A percentile compares a stretch with the other conserved stretches of the same genome.
Conservation (phyloP, 2,888 invertebrate genomes). For the Aspidiotus rigidus region DNA sequence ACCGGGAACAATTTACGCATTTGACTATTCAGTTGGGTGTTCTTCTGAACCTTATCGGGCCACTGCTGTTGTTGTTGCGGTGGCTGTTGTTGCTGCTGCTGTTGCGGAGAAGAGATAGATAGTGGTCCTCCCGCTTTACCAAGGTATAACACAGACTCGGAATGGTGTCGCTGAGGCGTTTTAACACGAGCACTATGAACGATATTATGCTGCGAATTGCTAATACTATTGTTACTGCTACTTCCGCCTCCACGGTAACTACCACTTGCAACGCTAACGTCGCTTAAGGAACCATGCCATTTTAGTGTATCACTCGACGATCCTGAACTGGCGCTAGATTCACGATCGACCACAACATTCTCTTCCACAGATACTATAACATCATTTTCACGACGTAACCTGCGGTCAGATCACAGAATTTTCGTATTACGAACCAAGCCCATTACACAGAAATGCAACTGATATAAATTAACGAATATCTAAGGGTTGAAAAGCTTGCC, state of each 20-base stretch:
- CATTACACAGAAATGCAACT: too few relatives aligned
- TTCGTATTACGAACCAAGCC: too few relatives aligned
- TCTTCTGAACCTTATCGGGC: constrained; percentile 42
- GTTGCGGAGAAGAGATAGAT: constrained; percentile 25
- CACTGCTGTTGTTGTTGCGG: constrained; percentile 27
- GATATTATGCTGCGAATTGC: constrained; percentile 51
- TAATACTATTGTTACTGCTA: neutral
- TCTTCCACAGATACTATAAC: constrained; percentile 43
- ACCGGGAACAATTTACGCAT: constrained; percentile 59
- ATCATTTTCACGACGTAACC: constrained; percentile 53
- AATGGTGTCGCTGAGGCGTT: constrained; percentile 66
- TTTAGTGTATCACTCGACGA: constrained; percentile 65
- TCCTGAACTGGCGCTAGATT: constrained; percentile 40
- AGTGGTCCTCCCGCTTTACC: constrained; percentile 41
- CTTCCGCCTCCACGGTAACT: constrained; percentile 34
- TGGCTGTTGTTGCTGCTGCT: constrained; percentile 1
- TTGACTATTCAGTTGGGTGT: constrained; percentile 46
- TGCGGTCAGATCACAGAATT: constrained; percentile 35
- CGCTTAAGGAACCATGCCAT: constrained; percentile 49
- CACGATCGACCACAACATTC: constrained; percentile 12
- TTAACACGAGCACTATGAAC: constrained; percentile 68
- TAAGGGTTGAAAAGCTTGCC: too few relatives aligned
- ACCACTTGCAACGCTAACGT: constrained; percentile 37
- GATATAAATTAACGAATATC: too few relatives aligned
- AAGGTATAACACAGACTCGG: constrained; percentile 60